Evolutionary conservation across 2,888 invertebrate species (phyloP).

Genomic region (Morpho achilles): DNA sequence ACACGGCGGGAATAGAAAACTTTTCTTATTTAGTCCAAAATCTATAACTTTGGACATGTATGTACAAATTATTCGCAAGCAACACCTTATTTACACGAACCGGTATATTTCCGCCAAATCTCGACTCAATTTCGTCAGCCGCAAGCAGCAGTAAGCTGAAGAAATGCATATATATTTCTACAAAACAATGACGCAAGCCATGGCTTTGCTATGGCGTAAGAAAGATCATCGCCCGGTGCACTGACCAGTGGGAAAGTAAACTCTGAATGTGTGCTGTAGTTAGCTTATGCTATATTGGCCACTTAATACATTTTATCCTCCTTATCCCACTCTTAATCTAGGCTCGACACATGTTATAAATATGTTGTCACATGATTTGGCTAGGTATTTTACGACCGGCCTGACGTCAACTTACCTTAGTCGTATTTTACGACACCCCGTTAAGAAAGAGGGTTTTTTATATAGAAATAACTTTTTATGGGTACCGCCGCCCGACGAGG

Average conservation of each 20-base stretch:
- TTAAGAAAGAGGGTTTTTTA: no score
- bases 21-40: no score
- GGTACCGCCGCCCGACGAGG: no score
- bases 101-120: conserved; percentile 22
- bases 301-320: not conserved
- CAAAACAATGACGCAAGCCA: conserved; percentile 21
- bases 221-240: conserved; percentile 15
- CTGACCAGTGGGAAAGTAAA: conserved; percentile 10
- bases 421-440: no score
- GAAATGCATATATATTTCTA: conserved; percentile 23
- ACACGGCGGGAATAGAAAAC: no score
- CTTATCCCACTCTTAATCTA: no score
- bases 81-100: conserved; percentile 13
- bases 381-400: no score
- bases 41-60: not conserved
- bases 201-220: conserved; percentile 9
- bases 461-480: no score
- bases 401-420: no score
- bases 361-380: no score
- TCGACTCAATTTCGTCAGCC: conserved; percentile 19
- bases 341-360: no score
- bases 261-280: not conserved
- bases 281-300: not conserved
- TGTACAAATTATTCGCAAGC: conserved; percentile 2
- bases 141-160: conserved; percentile 14